Conservation (phyloP, 2,113 vertebrate species). For the Tachycineta bicolor region DNA sequence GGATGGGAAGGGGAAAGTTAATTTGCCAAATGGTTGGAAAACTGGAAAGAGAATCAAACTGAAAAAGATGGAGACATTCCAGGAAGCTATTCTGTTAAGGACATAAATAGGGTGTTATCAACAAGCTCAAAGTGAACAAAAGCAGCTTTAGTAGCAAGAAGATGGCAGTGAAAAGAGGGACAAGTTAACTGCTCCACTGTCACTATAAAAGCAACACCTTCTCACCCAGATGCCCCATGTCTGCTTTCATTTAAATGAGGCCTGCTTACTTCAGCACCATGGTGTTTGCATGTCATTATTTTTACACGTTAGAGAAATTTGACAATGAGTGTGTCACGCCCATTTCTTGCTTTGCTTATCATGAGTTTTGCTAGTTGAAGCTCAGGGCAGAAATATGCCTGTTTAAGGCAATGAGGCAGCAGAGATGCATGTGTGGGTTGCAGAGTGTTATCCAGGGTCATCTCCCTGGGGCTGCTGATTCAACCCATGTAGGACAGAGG, state of each 20-base stretch:
- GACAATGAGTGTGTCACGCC: not conserved
- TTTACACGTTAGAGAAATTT: not conserved
- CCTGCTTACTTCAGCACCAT: not conserved
- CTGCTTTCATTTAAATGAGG: not conserved
- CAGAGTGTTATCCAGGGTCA: not conserved
- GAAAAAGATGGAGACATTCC: not conserved
- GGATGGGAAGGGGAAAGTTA: not conserved
- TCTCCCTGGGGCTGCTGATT: not conserved
- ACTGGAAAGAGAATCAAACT: not conserved
- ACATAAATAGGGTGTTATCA: not conserved
- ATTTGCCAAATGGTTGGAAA: not conserved
- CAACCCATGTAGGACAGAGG: not conserved
- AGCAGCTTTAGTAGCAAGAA: not conserved
- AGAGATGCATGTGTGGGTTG: accelerated
- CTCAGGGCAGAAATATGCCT: not conserved
- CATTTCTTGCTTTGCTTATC: not conserved
- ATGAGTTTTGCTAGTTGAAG: not conserved
- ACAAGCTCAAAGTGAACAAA: not conserved
- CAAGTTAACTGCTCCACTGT: not conserved
- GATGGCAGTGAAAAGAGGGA: not conserved
- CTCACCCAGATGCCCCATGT: not conserved
- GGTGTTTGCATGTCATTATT: not conserved
- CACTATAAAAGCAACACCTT: not conserved
- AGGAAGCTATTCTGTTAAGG: not conserved
- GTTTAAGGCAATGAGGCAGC: not conserved